Conservation (phyloP, 2,113 vertebrate genomes). For the Chascanopsetta lugubris region DNA sequence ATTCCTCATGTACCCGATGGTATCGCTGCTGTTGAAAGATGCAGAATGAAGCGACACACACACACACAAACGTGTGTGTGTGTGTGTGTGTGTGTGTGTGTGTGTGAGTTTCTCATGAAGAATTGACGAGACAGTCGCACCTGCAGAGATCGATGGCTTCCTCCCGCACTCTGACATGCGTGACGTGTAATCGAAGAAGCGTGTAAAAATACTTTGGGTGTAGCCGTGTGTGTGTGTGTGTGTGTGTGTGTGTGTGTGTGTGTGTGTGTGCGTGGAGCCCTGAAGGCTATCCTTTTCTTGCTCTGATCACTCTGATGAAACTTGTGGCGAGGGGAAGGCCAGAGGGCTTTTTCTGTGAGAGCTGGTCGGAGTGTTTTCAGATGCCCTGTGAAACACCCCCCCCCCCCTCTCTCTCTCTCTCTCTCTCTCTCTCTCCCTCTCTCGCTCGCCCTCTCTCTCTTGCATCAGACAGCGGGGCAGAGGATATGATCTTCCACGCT, state of each 20-base stretch:
- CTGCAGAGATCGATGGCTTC: conserved; percentile 71
- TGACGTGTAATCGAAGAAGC: conserved; percentile 66
- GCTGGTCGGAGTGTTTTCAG: conserved; percentile 63
- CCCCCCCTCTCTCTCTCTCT: too few species aligned
- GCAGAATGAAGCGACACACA: conserved; percentile 41
- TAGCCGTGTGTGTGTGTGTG: conserved; percentile 44
- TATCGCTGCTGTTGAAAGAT: conserved; percentile 51
- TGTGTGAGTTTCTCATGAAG: conserved; percentile 65
- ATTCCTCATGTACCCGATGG: conserved; percentile 44
- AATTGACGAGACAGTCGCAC: conserved; percentile 74
- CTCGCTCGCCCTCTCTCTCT: too few species aligned
- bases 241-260: conserved; percentile 31
- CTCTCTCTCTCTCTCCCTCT: too few species aligned
- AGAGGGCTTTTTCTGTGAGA: conserved; percentile 75
- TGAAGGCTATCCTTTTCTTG: conserved; percentile 74
- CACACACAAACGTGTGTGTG: conserved; percentile 29
- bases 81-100: conserved; percentile 21
- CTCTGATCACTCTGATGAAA: conserved; percentile 78
- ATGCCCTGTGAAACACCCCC: conserved; percentile 57
- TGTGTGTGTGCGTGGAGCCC: conserved; percentile 55
- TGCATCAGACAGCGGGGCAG: conserved; percentile 73
- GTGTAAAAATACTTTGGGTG: conserved; percentile 52
- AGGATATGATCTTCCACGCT: conserved; percentile 61
- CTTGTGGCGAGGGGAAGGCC: conserved; percentile 73
- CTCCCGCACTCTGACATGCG: conserved; percentile 61